These are phyloP conservation scores for Artibeus lituratus DNA, from an alignment of 2,797 vertebrate species.

Conservation along the genomic window DNA sequence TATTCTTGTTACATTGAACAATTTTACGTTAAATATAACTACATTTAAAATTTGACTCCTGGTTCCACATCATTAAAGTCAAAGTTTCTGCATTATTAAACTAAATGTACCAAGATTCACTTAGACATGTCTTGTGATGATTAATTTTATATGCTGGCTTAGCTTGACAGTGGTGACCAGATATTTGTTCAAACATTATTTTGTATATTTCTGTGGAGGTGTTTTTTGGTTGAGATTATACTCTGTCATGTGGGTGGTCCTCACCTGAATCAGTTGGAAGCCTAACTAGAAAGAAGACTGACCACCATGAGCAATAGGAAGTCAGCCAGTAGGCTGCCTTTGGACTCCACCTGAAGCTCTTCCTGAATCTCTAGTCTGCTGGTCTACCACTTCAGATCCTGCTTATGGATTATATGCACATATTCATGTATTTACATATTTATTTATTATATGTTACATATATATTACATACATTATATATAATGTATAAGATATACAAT, in stretches of 20 bases:
- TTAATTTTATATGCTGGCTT: not conserved
- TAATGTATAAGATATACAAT: not conserved
- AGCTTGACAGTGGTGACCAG: not conserved
- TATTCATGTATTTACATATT: too few species aligned
- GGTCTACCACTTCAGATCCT: not conserved
- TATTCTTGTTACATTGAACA: not conserved
- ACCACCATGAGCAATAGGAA: not conserved
- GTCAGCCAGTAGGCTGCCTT: not conserved
- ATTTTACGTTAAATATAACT: not conserved
- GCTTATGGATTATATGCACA: not conserved
- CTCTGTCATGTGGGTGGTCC: not conserved
- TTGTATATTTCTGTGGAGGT: not conserved
- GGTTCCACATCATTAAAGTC: not conserved
- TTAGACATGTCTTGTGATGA: not conserved
- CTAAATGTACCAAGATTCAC: not conserved
- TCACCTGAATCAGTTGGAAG: not conserved
- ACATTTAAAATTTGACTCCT: not conserved
- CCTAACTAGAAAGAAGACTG: not conserved
- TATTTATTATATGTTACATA: not conserved
- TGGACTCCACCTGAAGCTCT: not conserved
- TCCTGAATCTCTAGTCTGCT: not conserved
- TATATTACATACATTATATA: not conserved
- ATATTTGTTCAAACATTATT: not conserved
- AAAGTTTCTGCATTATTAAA: not conserved
- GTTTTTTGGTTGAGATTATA: not conserved